Evolutionary conservation across 2,113 vertebrate species (phyloP).

Genomic region (Perognathus longimembris): DNA sequence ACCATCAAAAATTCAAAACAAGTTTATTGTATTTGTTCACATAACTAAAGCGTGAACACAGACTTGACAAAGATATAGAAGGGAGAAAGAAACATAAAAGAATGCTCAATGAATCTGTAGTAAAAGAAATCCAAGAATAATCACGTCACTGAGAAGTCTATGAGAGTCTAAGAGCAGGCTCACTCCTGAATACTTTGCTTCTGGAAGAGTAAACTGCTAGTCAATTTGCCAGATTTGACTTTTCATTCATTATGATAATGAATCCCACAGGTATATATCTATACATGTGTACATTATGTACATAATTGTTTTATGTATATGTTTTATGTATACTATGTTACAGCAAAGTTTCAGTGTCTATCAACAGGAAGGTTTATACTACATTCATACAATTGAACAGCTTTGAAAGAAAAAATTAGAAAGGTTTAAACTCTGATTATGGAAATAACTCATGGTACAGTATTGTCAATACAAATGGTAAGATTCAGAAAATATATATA

Average conservation of each 20-base stretch:
- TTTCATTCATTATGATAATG: not conserved
- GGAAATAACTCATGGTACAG: not conserved
- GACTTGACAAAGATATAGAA: not conserved
- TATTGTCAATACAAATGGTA: not conserved
- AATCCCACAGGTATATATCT: not conserved
- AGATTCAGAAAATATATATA: not conserved
- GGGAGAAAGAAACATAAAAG: not conserved
- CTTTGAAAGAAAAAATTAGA: not conserved
- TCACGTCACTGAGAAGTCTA: not conserved
- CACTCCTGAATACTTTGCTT: not conserved
- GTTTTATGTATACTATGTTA: not conserved
- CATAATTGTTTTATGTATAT: not conserved
- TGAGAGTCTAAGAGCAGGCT: not conserved
- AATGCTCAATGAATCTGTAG: not conserved
- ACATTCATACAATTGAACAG: not conserved
- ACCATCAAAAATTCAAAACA: slow-evolving; percentile 34
- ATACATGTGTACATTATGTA: not conserved
- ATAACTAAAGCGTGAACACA: not conserved
- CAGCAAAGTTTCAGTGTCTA: not conserved
- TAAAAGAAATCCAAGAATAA: not conserved
- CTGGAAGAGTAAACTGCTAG: not conserved
- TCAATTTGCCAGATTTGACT: not conserved
- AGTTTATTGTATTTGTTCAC: not conserved
- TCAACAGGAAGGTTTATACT: not conserved
- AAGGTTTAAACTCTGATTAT: not conserved